Evolutionary conservation across 2,113 vertebrate species (phyloP), one percentile per base, ranked within the genome.

Genomic region (Chitala chitala): DNA sequence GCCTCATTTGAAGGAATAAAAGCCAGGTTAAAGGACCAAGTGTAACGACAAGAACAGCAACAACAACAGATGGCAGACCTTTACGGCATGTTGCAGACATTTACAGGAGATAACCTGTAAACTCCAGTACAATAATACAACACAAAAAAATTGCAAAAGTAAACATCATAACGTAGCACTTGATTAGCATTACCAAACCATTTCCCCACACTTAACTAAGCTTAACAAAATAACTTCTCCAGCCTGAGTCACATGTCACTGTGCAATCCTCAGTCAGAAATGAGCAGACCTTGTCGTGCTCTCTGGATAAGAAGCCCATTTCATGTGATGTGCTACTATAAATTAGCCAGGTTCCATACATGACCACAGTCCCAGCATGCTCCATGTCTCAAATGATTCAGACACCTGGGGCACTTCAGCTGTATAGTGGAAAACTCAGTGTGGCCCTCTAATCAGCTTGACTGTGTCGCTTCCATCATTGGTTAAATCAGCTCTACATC

Each of bases 331-430:
- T 15, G 5, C 44, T 48, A 51, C 29, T 48, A 44, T n/a, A 31
- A 48, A 69, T 46, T 26, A 51, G 46, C 48, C 68, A 69, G 53
- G 53, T 69, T 44, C 53, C 68, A 69, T 48, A 69, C 68, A n/a
- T 5, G 4, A 50, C 68, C 68, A 1, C 46, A 31, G 22, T 31
- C 65, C 65, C 15, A 29, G 15, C 26, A 17, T 3, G 65, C 44
- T 33, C 44, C 4, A 15, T 10, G 42, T 48, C 5, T 20, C 65
- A 8, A 20, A 8, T 36, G 36, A 40, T 2, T 3, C 38, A 9
- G 8, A 20, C 36, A n/a, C 31, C n/a, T n/a, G n/a, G n/a, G n/a
- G n/a, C n/a, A n/a, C n/a, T n/a, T 22, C 38, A 36, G 31, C 20
- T 17, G 33, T 38, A 12, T 22, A 38, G 63, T 13, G 20, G 63